Conservation (phyloP, 2,888 invertebrate genomes). For the Ectemnius lituratus region DNA sequence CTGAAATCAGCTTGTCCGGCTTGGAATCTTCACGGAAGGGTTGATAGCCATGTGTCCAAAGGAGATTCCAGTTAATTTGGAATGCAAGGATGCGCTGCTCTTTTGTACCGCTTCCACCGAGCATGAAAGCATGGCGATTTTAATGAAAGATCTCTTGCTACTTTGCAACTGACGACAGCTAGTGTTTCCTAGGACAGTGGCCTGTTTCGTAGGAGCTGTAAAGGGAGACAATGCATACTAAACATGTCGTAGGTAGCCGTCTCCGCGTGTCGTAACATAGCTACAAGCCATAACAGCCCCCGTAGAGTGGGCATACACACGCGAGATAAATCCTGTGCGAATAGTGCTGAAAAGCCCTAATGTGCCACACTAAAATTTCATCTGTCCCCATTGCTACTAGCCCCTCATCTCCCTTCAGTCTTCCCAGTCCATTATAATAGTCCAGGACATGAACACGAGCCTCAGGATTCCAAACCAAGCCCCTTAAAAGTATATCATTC, state of each 20-base stretch:
- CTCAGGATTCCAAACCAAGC: no score
- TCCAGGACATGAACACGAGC: no score
- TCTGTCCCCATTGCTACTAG: background rate
- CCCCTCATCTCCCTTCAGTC: no score
- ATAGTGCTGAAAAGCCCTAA: background rate
- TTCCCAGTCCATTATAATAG: no score
- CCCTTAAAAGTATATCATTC: slow-evolving; percentile 5
- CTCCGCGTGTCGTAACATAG: slow-evolving; percentile 27
- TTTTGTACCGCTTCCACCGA: slow-evolving; percentile 1
- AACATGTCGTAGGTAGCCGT: slow-evolving; percentile 42
- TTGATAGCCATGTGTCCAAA: background rate
- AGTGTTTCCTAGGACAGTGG: no score
- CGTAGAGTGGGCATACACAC: background rate
- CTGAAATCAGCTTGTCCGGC: background rate
- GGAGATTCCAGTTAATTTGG: no score
- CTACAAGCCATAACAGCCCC: slow-evolving; percentile 13
- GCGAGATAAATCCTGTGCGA: slow-evolving; percentile 8
- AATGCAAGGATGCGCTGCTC: no score
- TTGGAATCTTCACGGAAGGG: slow-evolving; percentile 15
- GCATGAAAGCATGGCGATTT: background rate
- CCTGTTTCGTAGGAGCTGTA: slow-evolving; percentile 7
- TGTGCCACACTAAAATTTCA: background rate
- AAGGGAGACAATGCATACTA: slow-evolving; percentile 46
- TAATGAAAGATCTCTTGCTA: no score
- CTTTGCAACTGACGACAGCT: no score